Conservation (phyloP, 2,113 vertebrate species). For the Melospiza melodia region DNA sequence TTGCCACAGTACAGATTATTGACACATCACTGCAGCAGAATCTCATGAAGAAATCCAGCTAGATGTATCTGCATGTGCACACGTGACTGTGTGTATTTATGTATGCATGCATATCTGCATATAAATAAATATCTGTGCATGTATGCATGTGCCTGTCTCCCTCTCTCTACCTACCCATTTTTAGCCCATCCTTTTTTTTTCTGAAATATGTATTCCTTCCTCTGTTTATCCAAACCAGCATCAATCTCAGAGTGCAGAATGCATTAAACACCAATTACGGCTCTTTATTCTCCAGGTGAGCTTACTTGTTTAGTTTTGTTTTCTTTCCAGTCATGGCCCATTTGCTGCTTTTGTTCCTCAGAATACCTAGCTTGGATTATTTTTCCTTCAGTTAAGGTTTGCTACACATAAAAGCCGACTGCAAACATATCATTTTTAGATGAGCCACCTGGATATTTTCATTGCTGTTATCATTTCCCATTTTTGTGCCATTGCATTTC, state of each 20-base stretch:
- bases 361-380: constrained; percentile 1
- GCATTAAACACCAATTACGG: background rate
- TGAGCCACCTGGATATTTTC: constrained; percentile 50
- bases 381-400: constrained; percentile 14
- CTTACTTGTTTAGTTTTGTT: background rate
- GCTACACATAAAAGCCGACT: constrained; percentile 15
- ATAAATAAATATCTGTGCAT: background rate
- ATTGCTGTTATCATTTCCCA: background rate
- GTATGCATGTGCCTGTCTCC: accelerated
- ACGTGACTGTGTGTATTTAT: too few relatives aligned
- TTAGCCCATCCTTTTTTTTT: background rate
- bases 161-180: background rate
- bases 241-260: background rate
- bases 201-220: background rate
- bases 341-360: constrained; percentile 23
- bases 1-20: background rate
- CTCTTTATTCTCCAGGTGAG: constrained; percentile 24
- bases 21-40: background rate
- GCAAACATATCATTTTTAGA: constrained; percentile 43
- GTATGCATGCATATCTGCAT: too few relatives aligned
- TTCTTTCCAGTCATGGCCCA: constrained; percentile 11
- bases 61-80: background rate
- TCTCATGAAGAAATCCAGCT: background rate
- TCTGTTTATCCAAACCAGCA: background rate
- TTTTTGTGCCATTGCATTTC: background rate